Evolutionary conservation across 1,140 invertebrate species (phyloP).

Genomic region (Megathymus violae): DNA sequence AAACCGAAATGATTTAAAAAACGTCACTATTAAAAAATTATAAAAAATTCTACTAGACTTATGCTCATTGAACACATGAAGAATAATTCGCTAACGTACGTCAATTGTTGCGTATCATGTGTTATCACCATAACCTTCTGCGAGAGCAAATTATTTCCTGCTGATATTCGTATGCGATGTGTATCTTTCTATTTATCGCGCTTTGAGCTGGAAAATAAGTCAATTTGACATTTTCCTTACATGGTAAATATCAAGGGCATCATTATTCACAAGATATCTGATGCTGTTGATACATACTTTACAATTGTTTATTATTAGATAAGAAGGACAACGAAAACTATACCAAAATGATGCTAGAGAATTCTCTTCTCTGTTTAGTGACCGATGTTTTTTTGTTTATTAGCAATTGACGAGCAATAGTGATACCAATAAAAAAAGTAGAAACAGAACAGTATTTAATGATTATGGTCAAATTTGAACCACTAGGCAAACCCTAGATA

Average conservation of each 20-base stretch:
- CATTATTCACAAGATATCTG: conserved; percentile 25
- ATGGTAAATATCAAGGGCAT: conserved; percentile 32
- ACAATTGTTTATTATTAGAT: conserved; percentile 27
- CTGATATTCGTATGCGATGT: conserved; percentile 56
- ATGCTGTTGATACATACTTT: conserved; percentile 5
- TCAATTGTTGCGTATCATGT: conserved; percentile 48
- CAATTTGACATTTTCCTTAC: conserved; percentile 29
- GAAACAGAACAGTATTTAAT: too few species aligned
- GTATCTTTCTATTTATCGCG: conserved; percentile 42
- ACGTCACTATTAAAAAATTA: too few species aligned
- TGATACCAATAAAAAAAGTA: too few species aligned
- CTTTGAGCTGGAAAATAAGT: conserved; percentile 34
- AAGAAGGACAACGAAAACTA: neutral
- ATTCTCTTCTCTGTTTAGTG: neutral
- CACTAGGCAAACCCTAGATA: too few species aligned
- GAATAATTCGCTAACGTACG: conserved; percentile 44
- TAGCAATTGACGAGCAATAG: too few species aligned
- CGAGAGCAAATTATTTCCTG: conserved; percentile 77
- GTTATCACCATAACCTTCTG: conserved; percentile 77
- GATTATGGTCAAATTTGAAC: too few species aligned
- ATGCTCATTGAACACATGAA: conserved; percentile 36
- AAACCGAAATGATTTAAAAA: too few species aligned
- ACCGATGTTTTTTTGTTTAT: too few species aligned
- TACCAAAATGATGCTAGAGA: neutral
- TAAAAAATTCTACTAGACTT: too few species aligned